Evolutionary conservation across 1,140 invertebrate genomes (phyloP).

Genomic region (Eulimnadia texana): DNA sequence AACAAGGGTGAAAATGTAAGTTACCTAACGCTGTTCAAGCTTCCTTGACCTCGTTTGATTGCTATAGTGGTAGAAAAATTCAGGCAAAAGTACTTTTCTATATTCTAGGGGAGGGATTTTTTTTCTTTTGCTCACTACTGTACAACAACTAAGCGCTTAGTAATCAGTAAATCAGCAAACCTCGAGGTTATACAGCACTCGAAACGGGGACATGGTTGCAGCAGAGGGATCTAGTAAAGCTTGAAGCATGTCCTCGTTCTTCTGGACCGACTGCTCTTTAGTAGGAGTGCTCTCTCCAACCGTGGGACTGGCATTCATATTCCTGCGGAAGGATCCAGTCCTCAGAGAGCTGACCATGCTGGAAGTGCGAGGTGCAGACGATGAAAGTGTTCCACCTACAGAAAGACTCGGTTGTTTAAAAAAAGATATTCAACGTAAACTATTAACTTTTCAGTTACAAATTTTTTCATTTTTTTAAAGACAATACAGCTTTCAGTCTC

Average conservation of each 20-base stretch:
- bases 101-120: too few species aligned
- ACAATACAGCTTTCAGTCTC: too few species aligned
- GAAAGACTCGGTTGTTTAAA: neutral
- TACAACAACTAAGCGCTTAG: too few species aligned
- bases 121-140: too few species aligned
- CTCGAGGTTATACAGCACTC: conserved; percentile 38
- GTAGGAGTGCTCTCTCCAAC: neutral
- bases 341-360: neutral
- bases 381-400: neutral
- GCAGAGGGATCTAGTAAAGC: conserved; percentile 29
- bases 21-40: too few species aligned
- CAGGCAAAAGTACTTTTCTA: too few species aligned
- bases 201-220: conserved; percentile 33
- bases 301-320: conserved; percentile 22
- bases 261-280: neutral
- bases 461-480: too few species aligned
- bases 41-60: too few species aligned
- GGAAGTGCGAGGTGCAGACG: neutral
- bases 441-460: too few species aligned
- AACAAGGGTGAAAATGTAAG: too few species aligned
- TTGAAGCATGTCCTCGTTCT: conserved; percentile 26
- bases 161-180: too few species aligned
- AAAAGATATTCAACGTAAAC: neutral
- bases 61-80: too few species aligned
- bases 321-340: conserved; percentile 13